Base-by-base conservation (phyloP, 2,113 vertebrate genomes). In the Ptychochromis oligacanthus region DNA sequence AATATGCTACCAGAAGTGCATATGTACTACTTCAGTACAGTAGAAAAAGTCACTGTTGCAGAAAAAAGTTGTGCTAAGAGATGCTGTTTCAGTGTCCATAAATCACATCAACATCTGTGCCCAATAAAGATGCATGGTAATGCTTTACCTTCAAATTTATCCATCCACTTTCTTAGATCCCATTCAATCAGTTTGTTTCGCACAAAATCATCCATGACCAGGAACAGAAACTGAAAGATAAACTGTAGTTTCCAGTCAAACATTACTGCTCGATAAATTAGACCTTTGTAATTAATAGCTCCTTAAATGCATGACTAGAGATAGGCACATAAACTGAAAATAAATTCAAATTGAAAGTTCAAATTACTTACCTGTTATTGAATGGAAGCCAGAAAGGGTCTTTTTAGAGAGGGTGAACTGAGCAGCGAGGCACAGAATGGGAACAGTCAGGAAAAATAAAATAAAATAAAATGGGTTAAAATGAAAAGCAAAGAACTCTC, bases 191-290 rank as follows among this genome's bases (percentile, higher is more conserved):
- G 46, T 83, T 55, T 83, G 4, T 58, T 2, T 15, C 13, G 0
- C 7, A 91, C 88, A 82, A 89, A 91, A 3, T 80, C 58, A 80
- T 91, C 88, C 88, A 89, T 89, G 46, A n/a, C 46, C 1, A 58
- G 31, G 7, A 78, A 70, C 24, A 31, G 55, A n/a, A 80, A 75
- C 76, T 87, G 57, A 0, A 81, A 75, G 13, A 18, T 15, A 84
- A 62, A 62, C 5, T 26, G 28, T 24, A 26, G 36, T 62, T 36
- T 62, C 60, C 54, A 49, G 38, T 57, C 22, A 26, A 15, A 72
- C 12, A 64, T 12, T 2, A 20, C 20, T 12, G 34, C 4, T 31
- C 18, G 20, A 28, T 1, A 40, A 34, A 36, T 36, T 36, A 36
- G 34, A 36, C 34, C 34, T 36, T 36, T 36, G 34, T 36, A 36